These are phyloP conservation scores for Shargacucullia verbasci DNA, from an alignment of 2,888 invertebrate genomes.

Conservation along the genomic window DNA sequence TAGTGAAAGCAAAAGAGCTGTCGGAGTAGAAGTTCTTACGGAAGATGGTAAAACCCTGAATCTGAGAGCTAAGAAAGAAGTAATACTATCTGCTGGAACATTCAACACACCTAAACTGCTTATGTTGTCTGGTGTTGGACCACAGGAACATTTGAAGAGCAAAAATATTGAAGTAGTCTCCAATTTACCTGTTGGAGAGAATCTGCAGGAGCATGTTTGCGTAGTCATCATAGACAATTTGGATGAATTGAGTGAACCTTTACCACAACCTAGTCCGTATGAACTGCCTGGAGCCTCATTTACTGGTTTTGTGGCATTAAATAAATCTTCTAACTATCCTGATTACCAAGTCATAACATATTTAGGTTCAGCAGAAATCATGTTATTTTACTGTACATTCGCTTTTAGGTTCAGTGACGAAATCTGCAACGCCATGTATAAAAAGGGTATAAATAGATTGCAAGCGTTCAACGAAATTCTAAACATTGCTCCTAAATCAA, in stretches of 20 bases:
- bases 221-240: constrained; percentile 50
- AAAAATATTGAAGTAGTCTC: constrained; percentile 59
- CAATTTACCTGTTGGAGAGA: constrained; percentile 68
- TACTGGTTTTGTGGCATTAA: constrained; percentile 57
- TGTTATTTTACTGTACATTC: constrained; percentile 71
- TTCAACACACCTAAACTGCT: constrained; percentile 65
- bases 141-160: constrained; percentile 59
- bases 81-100: constrained; percentile 64
- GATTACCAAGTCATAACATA: constrained; percentile 57
- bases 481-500: constrained; percentile 74
- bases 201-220: constrained; percentile 63
- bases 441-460: constrained; percentile 30
- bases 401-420: constrained; percentile 82
- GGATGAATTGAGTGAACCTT: constrained; percentile 74
- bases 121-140: constrained; percentile 70
- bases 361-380: constrained; percentile 33
- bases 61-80: constrained; percentile 60
- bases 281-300: constrained; percentile 46
- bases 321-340: constrained; percentile 50
- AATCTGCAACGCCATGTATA: constrained; percentile 55
- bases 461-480: constrained; percentile 57
- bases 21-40: constrained; percentile 54
- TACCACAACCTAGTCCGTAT: constrained; percentile 50
- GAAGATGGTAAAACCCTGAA: constrained; percentile 47
- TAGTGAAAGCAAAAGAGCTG: constrained; percentile 47